Evolutionary conservation across 2,113 vertebrate genomes (phyloP), one percentile per base, ranked within the genome.

Genomic region (Sprattus sprattus): DNA sequence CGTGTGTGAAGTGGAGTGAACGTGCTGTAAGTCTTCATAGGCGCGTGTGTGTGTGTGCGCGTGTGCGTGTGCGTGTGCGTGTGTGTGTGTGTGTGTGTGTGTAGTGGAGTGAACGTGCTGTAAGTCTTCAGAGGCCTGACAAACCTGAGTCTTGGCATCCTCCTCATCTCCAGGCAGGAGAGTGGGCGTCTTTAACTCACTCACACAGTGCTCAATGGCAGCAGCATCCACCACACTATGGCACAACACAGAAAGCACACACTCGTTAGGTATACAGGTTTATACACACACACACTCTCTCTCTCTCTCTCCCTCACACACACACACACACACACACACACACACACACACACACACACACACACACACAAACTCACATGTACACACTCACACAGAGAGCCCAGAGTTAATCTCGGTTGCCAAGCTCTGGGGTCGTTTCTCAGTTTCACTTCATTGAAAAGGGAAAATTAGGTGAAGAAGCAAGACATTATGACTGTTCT

Each of bases 71-170:
- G n/a, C n/a, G n/a, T n/a, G n/a, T n/a, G n/a, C n/a, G n/a, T n/a
- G n/a, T n/a, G n/a, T n/a, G n/a, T n/a, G n/a, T n/a, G n/a, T n/a
- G n/a, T n/a, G n/a, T n/a, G n/a, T n/a, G n/a, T n/a, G n/a, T n/a
- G n/a, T n/a, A 39, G 39, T 39, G 2, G 2, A 22, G 54, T 22
- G 4, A 20, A 22, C 20, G 54, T 20, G 3, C 20, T 25, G 9
- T 5, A 25, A 11, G 22, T 82, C 45, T 82, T 82, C 25, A 82
- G n/a, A 16, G 7, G 0, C 64, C 20, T 60, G 0, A 84, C 94
- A 92, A 84, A 98, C 98, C 95, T 99, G 98, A 87, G 93, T 94
- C 93, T 95, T 97, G 50, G 93, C 90, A 80, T 96, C 93, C 87
- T 96, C 95, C 46, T 16, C 86, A 20, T 95, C 93, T 89, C 91